phyloP scores from a whole-genome alignment of 2,888 invertebrate species.

The Eupithecia exiguata region DNA sequence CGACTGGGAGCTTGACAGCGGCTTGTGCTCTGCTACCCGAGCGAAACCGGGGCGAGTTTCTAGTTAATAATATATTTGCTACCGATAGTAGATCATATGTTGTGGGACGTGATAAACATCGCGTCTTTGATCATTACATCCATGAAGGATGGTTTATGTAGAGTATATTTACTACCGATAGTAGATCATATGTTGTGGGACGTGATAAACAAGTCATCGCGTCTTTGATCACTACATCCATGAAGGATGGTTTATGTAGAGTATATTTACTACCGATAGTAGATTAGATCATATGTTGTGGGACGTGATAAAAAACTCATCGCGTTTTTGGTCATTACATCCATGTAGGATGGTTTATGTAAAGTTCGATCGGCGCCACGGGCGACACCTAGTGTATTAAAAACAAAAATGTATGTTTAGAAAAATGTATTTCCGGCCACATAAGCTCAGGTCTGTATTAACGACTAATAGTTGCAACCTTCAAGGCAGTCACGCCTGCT shows the following conservation, averaged over 20 bases:
- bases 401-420: not conserved
- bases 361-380: not conserved
- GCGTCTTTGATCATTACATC: no score
- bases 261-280: no score
- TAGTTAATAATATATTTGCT: no score
- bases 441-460: not conserved
- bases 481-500: conserved; percentile 5
- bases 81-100: no score
- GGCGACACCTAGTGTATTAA: not conserved
- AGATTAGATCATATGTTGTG: not conserved
- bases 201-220: not conserved
- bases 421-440: not conserved
- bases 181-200: not conserved
- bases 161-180: no score
- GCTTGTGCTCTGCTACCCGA: no score
- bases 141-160: no score
- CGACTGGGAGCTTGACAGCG: no score
- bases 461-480: not conserved
- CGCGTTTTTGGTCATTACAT: not conserved
- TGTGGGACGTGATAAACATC: not conserved
- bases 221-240: no score
- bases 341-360: not conserved
- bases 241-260: no score
- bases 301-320: not conserved
- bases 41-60: no score